Evolutionary conservation across 2,797 vertebrate species (phyloP).

Genomic region (Chelmon rostratus): DNA sequence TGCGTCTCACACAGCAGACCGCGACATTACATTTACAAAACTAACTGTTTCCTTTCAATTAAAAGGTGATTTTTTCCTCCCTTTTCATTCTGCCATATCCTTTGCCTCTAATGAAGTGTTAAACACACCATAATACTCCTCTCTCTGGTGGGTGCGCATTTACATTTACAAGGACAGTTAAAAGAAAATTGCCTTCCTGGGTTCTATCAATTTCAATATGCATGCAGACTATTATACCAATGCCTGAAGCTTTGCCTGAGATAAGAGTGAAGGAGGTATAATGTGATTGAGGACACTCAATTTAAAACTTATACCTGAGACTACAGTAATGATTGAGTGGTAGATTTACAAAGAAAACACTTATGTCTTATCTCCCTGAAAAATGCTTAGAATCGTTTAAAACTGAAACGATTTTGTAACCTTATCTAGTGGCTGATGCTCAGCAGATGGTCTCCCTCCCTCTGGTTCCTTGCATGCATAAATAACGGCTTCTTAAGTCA

Average conservation of each 20-base stretch:
- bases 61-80: background rate
- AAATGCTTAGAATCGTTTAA: constrained; percentile 12
- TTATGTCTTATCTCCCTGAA: constrained; percentile 27
- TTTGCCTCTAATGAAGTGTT: constrained; percentile 14
- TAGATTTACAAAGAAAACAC: constrained; percentile 19
- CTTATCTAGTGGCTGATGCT: constrained; percentile 20
- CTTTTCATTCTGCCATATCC: background rate
- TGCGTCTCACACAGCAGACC: background rate
- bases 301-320: constrained; percentile 41
- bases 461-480: constrained; percentile 2
- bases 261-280: constrained; percentile 34
- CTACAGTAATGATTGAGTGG: constrained; percentile 13
- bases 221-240: constrained; percentile 2
- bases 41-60: background rate
- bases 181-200: constrained; percentile 25
- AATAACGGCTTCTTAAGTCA: constrained; percentile 5
- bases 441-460: background rate
- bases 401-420: constrained; percentile 16
- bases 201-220: constrained; percentile 46
- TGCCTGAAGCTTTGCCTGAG: constrained; percentile 2
- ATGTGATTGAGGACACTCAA: constrained; percentile 30
- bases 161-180: constrained; percentile 40
- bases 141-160: constrained; percentile 34
- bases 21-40: background rate
- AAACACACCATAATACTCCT: background rate